These are phyloP conservation scores for Bellardia bayeri DNA, from an alignment of 2,888 invertebrate genomes.

Conservation along the genomic window DNA sequence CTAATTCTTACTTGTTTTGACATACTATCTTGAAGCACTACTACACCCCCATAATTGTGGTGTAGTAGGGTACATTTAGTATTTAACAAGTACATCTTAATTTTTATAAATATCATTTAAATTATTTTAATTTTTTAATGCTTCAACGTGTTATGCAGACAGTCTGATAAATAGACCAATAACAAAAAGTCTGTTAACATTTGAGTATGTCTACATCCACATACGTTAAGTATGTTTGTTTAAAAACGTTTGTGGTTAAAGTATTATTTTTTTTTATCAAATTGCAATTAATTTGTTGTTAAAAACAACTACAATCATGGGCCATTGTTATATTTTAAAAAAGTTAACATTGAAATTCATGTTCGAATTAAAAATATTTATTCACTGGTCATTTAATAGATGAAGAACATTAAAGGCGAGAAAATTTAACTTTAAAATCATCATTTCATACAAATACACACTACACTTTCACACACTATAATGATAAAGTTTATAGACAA, in stretches of 20 bases:
- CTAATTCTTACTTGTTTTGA: too few relatives aligned
- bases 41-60: too few relatives aligned
- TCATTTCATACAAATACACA: not conserved
- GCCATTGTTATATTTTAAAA: conserved; percentile 47
- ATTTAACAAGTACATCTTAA: not conserved
- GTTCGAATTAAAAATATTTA: conserved; percentile 48
- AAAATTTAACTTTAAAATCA: not conserved
- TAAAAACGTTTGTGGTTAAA: conserved; percentile 43
- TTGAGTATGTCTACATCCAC: not conserved
- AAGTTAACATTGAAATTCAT: conserved; percentile 61
- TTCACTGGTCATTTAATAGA: conserved; percentile 48
- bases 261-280: conserved; percentile 29
- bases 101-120: conserved; percentile 37
- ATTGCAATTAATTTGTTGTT: conserved; percentile 50
- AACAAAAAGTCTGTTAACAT: conserved; percentile 44
- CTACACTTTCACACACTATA: not conserved
- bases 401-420: conserved; percentile 23
- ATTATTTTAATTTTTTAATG: conserved; percentile 21
- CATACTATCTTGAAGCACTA: too few relatives aligned
- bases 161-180: conserved; percentile 53
- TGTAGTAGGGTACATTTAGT: not conserved
- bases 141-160: conserved; percentile 30
- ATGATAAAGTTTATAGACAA: too few relatives aligned
- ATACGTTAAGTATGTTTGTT: not conserved
- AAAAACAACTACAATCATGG: conserved; percentile 35